A percentile compares a stretch with the other conserved stretches of the same genome.
Conservation (phyloP, 2,113 vertebrate species). For the Orcinus orca region DNA sequence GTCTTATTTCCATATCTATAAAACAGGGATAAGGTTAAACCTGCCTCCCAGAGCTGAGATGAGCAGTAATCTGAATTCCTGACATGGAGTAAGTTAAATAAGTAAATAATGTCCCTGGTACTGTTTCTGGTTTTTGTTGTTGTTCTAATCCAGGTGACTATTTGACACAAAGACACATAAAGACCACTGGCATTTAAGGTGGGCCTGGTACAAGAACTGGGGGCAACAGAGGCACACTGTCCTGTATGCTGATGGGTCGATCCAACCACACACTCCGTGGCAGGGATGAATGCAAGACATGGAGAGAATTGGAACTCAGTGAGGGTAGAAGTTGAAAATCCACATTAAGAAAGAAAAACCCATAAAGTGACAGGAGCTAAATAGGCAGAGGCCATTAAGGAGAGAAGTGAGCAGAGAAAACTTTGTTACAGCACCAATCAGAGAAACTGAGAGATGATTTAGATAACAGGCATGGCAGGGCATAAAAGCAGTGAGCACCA, state of each 20-base stretch:
- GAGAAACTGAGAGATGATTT: background rate
- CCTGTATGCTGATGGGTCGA: fast-evolving
- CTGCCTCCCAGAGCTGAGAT: background rate
- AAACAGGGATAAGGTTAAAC: background rate
- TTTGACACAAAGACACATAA: background rate
- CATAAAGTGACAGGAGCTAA: background rate
- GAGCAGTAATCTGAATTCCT: background rate
- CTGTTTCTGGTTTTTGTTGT: background rate
- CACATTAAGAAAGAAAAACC: background rate
- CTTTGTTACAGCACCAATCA: background rate
- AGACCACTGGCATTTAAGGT: background rate
- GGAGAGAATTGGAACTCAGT: background rate
- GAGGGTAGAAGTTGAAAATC: background rate
- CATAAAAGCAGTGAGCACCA: background rate
- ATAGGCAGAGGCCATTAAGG: background rate
- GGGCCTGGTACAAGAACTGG: background rate
- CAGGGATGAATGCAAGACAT: background rate
- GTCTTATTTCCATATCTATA: background rate
- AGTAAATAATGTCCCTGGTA: background rate
- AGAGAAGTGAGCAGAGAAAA: background rate
- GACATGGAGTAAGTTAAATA: background rate
- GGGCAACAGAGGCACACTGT: background rate
- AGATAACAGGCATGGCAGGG: background rate
- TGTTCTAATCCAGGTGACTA: background rate
- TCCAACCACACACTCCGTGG: background rate